Conservation (phyloP, 2,797 vertebrate species). For the Columba guinea region DNA sequence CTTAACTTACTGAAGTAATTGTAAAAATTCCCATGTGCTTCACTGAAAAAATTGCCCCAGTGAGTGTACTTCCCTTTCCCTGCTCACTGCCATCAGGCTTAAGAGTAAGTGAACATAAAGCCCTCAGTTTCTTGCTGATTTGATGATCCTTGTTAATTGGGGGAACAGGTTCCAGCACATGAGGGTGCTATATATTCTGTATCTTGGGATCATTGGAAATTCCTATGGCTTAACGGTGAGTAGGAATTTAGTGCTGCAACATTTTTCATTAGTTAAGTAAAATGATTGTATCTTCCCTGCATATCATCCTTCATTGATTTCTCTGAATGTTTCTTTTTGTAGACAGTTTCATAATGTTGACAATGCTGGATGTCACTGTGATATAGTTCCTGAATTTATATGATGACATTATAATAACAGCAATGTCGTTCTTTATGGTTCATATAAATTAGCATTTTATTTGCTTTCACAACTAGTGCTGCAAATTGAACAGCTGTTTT, state of each 20-base stretch:
- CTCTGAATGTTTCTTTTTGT: background rate
- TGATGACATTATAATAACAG: conserved; percentile 28
- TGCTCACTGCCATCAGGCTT: background rate
- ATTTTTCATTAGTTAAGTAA: background rate
- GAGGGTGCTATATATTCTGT: background rate
- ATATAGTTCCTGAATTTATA: conserved; percentile 1
- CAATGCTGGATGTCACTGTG: background rate
- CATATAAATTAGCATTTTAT: conserved; percentile 52
- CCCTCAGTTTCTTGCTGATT: background rate
- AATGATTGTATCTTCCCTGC: background rate
- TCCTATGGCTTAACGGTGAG: background rate
- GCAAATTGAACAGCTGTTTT: conserved; percentile 57
- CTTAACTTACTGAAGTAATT: background rate
- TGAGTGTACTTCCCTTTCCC: background rate
- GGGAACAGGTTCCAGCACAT: background rate
- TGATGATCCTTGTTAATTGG: background rate
- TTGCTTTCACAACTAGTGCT: conserved; percentile 1
- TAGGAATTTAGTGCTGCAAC: background rate
- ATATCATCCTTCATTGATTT: background rate
- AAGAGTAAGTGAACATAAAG: background rate
- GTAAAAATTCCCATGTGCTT: background rate
- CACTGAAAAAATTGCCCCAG: background rate
- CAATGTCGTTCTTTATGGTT: background rate
- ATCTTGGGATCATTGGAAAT: background rate
- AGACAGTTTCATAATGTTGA: background rate